Conservation (phyloP, 2,113 vertebrate genomes). For the Heterotilapia buettikoferi region DNA sequence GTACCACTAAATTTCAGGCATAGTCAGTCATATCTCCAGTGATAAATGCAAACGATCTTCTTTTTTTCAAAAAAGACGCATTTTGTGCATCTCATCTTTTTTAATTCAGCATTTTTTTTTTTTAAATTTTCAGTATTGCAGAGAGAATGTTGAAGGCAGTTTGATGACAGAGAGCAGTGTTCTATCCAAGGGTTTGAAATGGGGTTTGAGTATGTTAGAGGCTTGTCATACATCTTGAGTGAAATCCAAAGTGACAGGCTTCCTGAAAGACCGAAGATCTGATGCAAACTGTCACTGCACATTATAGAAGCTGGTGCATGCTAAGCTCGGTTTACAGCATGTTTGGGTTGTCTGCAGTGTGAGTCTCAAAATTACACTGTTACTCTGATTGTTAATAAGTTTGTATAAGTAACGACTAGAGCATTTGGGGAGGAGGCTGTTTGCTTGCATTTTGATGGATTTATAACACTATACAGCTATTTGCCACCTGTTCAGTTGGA, state of each 20-base stretch:
- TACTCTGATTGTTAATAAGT: conserved; percentile 13
- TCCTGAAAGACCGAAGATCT: conserved; percentile 52
- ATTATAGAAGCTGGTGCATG: conserved; percentile 27
- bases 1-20: neutral
- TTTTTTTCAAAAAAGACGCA: neutral
- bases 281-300: conserved; percentile 51
- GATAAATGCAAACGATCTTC: neutral
- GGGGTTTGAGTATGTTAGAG: conserved; percentile 32
- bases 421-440: conserved; percentile 14
- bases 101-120: neutral
- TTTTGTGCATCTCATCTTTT: neutral
- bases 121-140: neutral
- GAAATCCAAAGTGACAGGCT: conserved; percentile 56
- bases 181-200: conserved; percentile 40
- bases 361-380: conserved; percentile 3
- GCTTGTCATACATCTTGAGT: conserved; percentile 48
- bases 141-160: conserved; percentile 11
- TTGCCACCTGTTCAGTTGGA: conserved; percentile 18
- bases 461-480: conserved; percentile 12
- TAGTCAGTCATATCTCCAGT: neutral
- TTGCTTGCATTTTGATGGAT: conserved; percentile 29
- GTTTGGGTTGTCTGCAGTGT: conserved; percentile 18
- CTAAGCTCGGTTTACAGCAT: conserved; percentile 26
- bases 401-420: neutral
- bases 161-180: conserved; percentile 29